Evolutionary conservation across 1,140 invertebrate species (phyloP).

Genomic region (Littorina saxatilis): DNA sequence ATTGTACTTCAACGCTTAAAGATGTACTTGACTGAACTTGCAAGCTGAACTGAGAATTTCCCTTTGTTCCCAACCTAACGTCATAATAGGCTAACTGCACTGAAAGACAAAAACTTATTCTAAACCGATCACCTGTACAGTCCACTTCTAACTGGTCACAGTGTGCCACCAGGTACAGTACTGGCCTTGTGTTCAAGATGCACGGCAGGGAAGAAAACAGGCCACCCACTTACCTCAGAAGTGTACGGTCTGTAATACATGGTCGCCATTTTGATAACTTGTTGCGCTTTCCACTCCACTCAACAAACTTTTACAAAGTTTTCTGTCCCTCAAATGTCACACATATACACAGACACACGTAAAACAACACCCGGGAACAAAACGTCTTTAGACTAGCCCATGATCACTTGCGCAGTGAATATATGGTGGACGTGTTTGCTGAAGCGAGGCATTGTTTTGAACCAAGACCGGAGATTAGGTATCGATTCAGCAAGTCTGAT

Average conservation of each 20-base stretch:
- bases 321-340: background rate
- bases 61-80: too few relatives aligned
- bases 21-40: too few relatives aligned
- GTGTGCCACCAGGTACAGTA: too few relatives aligned
- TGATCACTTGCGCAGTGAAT: background rate
- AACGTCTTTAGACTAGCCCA: background rate
- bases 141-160: too few relatives aligned
- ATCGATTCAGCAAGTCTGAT: background rate
- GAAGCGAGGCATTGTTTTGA: background rate
- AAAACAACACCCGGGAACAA: background rate
- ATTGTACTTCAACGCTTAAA: too few relatives aligned
- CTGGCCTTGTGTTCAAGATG: background rate
- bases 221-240: slow-evolving; percentile 57
- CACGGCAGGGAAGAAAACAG: background rate
- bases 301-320: too few relatives aligned
- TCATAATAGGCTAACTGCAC: too few relatives aligned
- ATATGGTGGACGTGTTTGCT: background rate
- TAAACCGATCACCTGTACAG: too few relatives aligned
- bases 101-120: too few relatives aligned
- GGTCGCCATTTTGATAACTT: slow-evolving; percentile 67
- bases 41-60: too few relatives aligned
- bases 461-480: background rate
- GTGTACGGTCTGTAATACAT: slow-evolving; percentile 72
- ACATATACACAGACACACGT: background rate
- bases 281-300: background rate